phyloP scores from a whole-genome alignment of 1,140 invertebrate genomes.

The Homalodisca vitripennis region DNA sequence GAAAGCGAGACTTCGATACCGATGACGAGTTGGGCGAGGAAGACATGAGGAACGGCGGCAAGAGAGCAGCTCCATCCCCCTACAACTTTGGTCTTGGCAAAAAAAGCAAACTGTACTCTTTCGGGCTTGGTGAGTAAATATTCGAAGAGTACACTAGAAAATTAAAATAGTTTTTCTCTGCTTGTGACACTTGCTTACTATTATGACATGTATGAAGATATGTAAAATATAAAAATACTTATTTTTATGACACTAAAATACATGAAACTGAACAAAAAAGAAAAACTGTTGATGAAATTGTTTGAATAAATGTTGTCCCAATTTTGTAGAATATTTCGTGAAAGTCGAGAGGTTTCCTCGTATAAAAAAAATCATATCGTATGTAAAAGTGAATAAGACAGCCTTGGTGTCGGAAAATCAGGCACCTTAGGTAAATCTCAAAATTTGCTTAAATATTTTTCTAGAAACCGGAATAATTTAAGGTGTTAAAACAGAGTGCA shows the following conservation, averaged over 20 bases:
- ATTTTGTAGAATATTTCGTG: too few species aligned
- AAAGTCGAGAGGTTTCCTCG: too few species aligned
- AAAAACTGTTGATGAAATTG: neutral
- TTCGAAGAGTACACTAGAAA: neutral
- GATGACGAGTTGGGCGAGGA: constrained; percentile 40
- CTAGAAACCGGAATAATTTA: too few species aligned
- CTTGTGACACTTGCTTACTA: neutral
- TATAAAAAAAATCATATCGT: too few species aligned
- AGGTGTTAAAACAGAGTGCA: too few species aligned
- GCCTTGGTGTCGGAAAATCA: too few species aligned
- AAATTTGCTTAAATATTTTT: too few species aligned
- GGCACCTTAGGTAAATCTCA: too few species aligned
- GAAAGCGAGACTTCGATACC: constrained; percentile 38
- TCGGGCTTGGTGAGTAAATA: constrained; percentile 25
- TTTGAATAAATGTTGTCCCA: neutral
- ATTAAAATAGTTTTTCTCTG: neutral
- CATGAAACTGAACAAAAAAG: neutral
- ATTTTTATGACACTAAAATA: neutral
- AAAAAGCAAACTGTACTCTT: constrained; percentile 27
- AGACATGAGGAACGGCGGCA: constrained; percentile 45
- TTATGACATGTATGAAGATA: neutral
- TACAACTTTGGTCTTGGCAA: constrained; percentile 46
- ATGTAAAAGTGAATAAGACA: too few species aligned
- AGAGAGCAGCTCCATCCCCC: constrained; percentile 41
- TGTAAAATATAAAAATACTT: neutral